A percentile compares a stretch with the other conserved stretches of the same genome.
These are phyloP conservation scores for Fringilla coelebs DNA, from an alignment of 2,797 vertebrate genomes.

Conservation along the genomic window DNA sequence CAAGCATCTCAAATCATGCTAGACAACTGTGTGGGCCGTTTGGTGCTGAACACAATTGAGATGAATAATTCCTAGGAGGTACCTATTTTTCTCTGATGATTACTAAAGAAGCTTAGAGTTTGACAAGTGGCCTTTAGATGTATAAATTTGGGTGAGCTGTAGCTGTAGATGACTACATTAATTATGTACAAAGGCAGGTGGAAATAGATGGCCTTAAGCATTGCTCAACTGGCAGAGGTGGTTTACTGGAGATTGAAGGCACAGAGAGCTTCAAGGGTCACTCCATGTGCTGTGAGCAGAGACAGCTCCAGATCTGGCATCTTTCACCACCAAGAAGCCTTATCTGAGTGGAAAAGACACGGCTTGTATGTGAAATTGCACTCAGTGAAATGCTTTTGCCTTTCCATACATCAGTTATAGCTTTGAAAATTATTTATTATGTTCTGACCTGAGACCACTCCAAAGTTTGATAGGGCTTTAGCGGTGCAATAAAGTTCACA, in stretches of 20 bases:
- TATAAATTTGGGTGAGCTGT: background rate
- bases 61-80: constrained; percentile 47
- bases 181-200: background rate
- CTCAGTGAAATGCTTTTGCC: background rate
- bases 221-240: background rate
- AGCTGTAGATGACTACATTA: background rate
- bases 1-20: constrained; percentile 36
- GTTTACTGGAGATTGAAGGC: background rate
- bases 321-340: background rate
- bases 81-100: constrained; percentile 30
- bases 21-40: constrained; percentile 46
- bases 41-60: constrained; percentile 25
- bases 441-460: background rate
- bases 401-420: background rate
- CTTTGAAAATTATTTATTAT: background rate
- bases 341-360: background rate
- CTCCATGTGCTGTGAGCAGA: background rate
- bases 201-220: background rate
- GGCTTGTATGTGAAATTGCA: background rate
- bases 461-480: background rate
- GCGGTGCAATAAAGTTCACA: background rate
- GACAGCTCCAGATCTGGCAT: background rate
- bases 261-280: background rate
- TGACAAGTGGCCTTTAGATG: constrained; percentile 42
- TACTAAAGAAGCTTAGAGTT: constrained; percentile 10